A percentile compares a stretch with the other conserved stretches of the same genome.
Conservation (phyloP, 2,888 invertebrate species). For the Drosophila pullipes region DNA sequence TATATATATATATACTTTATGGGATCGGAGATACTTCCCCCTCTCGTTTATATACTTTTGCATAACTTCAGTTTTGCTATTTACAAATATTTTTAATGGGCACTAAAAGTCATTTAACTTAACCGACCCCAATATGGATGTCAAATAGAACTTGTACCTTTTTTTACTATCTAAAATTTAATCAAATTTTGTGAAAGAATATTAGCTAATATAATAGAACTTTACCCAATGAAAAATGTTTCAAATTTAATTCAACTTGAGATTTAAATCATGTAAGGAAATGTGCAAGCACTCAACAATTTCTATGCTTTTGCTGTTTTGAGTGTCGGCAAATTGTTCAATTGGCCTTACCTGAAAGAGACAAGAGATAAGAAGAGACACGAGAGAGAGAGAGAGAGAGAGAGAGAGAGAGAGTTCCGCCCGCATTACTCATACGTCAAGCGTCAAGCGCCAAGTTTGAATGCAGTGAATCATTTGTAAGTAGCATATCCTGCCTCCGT, state of each 20-base stretch:
- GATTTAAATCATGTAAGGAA: not conserved
- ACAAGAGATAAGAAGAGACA: not conserved
- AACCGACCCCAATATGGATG: not conserved
- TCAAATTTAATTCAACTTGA: not conserved
- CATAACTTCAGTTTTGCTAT: not conserved
- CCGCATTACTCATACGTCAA: conserved; percentile 32
- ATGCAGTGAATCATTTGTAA: conserved; percentile 20
- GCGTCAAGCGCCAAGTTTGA: not conserved
- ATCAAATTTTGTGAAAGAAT: not conserved
- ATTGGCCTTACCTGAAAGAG: not conserved
- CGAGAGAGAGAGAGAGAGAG: not conserved
- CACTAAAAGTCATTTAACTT: not conserved
- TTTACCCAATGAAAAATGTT: not conserved
- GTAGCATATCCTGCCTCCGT: conserved; percentile 28
- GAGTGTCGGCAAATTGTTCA: not conserved
- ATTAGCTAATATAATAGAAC: not conserved
- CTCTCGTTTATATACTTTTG: not conserved
- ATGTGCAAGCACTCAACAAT: not conserved
- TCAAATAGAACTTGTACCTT: not conserved
- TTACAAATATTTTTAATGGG: not conserved
- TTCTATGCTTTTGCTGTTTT: not conserved
- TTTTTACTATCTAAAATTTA: not conserved
- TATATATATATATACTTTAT: not conserved
- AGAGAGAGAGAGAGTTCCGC: not conserved
- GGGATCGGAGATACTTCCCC: not conserved